Evolutionary conservation across 2,113 vertebrate species (phyloP).

Genomic region (Psammodynastes pulverulentus): DNA sequence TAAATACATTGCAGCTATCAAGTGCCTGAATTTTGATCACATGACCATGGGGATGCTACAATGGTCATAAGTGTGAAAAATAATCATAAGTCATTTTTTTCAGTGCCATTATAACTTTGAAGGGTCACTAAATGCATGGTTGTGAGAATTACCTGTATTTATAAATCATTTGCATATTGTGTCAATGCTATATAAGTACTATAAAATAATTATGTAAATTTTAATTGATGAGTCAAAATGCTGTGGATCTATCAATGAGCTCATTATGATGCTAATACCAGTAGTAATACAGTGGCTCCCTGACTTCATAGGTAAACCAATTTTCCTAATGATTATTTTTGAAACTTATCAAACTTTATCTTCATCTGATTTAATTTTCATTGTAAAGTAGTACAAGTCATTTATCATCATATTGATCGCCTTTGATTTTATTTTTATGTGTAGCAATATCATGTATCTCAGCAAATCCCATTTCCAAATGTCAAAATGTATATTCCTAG

Average conservation of each 20-base stretch:
- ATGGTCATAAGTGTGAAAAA: neutral
- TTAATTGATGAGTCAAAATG: constrained; percentile 21
- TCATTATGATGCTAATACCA: constrained; percentile 30
- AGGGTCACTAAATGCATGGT: neutral
- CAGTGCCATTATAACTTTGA: neutral
- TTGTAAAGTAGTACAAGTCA: neutral
- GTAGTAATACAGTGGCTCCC: constrained; percentile 12
- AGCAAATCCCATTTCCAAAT: neutral
- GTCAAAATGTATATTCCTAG: neutral
- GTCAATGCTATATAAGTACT: constrained; percentile 17
- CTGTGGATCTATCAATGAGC: constrained; percentile 12
- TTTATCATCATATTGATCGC: neutral
- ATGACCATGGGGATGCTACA: too few species aligned
- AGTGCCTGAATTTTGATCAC: too few species aligned
- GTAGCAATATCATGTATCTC: neutral
- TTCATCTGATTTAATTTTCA: neutral
- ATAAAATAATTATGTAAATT: constrained; percentile 21
- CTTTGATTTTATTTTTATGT: neutral
- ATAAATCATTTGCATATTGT: neutral
- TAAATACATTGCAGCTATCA: too few species aligned
- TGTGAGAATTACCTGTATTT: neutral
- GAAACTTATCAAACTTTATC: neutral
- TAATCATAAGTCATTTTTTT: neutral
- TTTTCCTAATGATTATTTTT: constrained; percentile 18
- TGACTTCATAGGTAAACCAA: neutral